These are phyloP conservation scores for Trichacis sp. DNA, from an alignment of 2,888 invertebrate species.

Conservation along the genomic window DNA sequence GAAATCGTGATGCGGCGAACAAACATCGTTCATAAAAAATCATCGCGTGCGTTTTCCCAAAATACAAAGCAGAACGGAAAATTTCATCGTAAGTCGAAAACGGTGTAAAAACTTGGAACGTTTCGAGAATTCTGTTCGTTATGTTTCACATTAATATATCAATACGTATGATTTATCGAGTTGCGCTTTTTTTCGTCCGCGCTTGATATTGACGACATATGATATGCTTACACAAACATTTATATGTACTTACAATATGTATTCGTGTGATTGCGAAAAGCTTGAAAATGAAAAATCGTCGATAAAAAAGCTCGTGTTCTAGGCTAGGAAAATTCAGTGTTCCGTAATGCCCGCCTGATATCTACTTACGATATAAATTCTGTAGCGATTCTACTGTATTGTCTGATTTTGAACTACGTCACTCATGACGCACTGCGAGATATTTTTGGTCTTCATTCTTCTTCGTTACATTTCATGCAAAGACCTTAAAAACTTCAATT, in stretches of 20 bases:
- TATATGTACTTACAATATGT: conserved; percentile 22
- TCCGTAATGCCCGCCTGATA: conserved; percentile 24
- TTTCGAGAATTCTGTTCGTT: background rate
- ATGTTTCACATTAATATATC: conserved; percentile 15
- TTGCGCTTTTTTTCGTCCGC: conserved; percentile 19
- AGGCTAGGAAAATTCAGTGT: conserved; percentile 37
- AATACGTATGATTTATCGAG: conserved; percentile 24
- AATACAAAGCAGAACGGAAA: background rate
- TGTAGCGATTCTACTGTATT: conserved; percentile 45
- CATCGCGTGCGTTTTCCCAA: background rate
- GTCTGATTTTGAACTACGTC: conserved; percentile 53
- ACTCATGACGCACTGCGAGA: conserved; percentile 28
- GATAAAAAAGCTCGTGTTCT: conserved; percentile 26
- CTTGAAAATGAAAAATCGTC: conserved; percentile 19
- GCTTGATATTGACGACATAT: conserved; percentile 41
- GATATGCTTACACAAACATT: conserved; percentile 37
- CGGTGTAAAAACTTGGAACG: background rate
- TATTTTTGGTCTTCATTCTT: background rate
- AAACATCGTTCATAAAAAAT: conserved; percentile 39
- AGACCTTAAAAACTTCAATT: too few relatives aligned
- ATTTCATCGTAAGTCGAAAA: background rate
- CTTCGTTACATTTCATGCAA: too few relatives aligned
- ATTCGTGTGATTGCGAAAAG: conserved; percentile 31
- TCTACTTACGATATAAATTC: conserved; percentile 10
- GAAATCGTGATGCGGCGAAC: conserved; percentile 24